phyloP scores from a whole-genome alignment of 2,797 vertebrate species.

The Neostethus bicornis region DNA sequence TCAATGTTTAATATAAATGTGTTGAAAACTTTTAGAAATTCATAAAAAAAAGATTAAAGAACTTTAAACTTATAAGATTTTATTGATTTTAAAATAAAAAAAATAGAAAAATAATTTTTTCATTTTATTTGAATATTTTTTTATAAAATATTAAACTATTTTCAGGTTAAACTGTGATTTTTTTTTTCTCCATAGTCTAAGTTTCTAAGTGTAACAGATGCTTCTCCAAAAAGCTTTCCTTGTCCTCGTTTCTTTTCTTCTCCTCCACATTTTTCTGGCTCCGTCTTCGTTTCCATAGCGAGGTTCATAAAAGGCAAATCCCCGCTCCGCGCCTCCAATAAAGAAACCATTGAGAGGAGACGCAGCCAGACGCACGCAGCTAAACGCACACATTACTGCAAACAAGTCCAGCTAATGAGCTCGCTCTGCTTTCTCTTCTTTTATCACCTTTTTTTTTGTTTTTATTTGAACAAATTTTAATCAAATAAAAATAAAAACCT shows the following conservation, averaged over 20 bases:
- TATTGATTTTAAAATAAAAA: too few species aligned
- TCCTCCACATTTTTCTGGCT: conserved; percentile 92
- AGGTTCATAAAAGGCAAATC: conserved; percentile 98
- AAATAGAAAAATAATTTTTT: too few species aligned
- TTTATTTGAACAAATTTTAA: conserved; percentile 37
- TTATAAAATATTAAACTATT: too few species aligned
- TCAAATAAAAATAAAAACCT: conserved; percentile 14
- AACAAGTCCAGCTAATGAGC: conserved; percentile 56
- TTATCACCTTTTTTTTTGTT: conserved; percentile 39
- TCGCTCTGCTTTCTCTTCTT: conserved; percentile 53
- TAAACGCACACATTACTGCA: conserved; percentile 46
- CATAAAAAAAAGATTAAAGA: too few species aligned
- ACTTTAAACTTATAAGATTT: too few species aligned
- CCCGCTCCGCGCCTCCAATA: conserved; percentile 91
- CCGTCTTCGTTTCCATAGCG: conserved; percentile 98
- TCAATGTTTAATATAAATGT: too few species aligned
- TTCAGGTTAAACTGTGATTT: too few species aligned
- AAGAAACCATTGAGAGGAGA: conserved; percentile 93
- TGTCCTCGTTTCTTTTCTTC: conserved; percentile 94
- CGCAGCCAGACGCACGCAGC: conserved; percentile 79
- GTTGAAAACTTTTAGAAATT: too few species aligned
- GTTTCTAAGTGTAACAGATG: conserved; percentile 99
- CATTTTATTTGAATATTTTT: too few species aligned
- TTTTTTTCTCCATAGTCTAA: conserved; percentile 93
- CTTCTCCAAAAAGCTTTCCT: conserved; percentile 89